Conservation (phyloP, 2,888 invertebrate species). For the Brachypalpus laphriformis region DNA sequence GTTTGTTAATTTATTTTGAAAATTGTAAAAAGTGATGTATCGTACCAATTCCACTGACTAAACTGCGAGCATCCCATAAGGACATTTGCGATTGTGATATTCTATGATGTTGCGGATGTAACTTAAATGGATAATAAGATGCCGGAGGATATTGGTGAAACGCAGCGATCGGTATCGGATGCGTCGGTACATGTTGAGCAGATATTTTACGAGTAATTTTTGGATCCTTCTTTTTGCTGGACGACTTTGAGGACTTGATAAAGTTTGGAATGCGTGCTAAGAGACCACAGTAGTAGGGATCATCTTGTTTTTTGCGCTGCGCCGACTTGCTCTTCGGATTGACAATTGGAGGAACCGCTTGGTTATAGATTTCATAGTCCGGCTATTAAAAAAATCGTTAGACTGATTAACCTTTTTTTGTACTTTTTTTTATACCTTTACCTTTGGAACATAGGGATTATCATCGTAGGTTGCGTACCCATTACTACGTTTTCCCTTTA, state of each 20-base stretch:
- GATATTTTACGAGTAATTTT: constrained; percentile 82
- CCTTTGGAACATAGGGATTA: constrained; percentile 82
- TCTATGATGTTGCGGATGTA: constrained; percentile 81
- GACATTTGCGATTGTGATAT: constrained; percentile 82
- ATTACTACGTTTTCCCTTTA: constrained; percentile 79
- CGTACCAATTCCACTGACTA: constrained; percentile 81
- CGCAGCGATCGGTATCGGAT: constrained; percentile 81
- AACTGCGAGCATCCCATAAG: constrained; percentile 82
- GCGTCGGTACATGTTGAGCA: constrained; percentile 78
- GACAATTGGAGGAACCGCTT: constrained; percentile 75
- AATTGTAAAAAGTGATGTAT: constrained; percentile 4
- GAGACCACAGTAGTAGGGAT: constrained; percentile 88
- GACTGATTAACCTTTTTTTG: background rate
- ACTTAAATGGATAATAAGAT: constrained; percentile 80
- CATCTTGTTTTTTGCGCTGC: constrained; percentile 84
- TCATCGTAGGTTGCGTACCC: constrained; percentile 79
- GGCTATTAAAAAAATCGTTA: constrained; percentile 76
- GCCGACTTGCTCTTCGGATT: constrained; percentile 74
- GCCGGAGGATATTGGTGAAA: constrained; percentile 79
- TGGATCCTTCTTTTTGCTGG: constrained; percentile 78
- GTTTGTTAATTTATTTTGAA: constrained; percentile 2
- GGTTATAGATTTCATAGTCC: constrained; percentile 80
- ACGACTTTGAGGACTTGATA: constrained; percentile 84
- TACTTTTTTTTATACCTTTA: constrained; percentile 72
- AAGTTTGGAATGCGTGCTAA: constrained; percentile 88